Evolutionary conservation across 2,113 vertebrate species (phyloP).

Genomic region (Vireo altiloquus): DNA sequence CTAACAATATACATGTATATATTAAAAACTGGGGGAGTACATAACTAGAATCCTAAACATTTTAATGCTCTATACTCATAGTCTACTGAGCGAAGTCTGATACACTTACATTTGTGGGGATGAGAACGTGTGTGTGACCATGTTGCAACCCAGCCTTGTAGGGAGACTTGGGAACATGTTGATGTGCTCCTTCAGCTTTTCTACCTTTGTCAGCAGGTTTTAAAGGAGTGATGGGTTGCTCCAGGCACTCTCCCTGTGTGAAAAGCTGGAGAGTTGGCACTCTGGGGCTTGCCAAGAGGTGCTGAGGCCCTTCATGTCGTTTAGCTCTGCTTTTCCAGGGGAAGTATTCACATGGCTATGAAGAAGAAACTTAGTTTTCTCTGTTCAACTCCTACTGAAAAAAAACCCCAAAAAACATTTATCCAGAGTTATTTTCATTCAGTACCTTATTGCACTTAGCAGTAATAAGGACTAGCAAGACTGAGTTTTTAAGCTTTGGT

Average conservation of each 20-base stretch:
- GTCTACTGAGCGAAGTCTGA: accelerated
- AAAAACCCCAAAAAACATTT: not conserved
- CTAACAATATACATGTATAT: not conserved
- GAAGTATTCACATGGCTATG: not conserved
- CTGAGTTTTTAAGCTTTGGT: not conserved
- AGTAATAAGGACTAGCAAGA: not conserved
- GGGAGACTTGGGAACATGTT: not conserved
- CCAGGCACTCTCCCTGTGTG: accelerated
- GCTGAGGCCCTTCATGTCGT: not conserved
- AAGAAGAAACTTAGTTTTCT: not conserved
- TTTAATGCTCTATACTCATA: not conserved
- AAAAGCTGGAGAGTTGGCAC: accelerated
- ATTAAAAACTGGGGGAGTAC: not conserved
- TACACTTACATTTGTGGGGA: not conserved
- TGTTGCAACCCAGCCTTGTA: not conserved
- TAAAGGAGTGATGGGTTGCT: not conserved
- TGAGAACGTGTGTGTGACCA: not conserved
- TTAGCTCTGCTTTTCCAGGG: not conserved
- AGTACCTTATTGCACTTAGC: not conserved
- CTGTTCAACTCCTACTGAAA: not conserved
- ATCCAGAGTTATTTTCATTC: not conserved
- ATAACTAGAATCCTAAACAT: not conserved
- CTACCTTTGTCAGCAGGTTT: not conserved
- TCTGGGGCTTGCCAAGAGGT: not conserved
- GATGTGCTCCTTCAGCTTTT: not conserved